Conservation (phyloP, 2,888 invertebrate species). For the Caenorhabditis sp. region DNA sequence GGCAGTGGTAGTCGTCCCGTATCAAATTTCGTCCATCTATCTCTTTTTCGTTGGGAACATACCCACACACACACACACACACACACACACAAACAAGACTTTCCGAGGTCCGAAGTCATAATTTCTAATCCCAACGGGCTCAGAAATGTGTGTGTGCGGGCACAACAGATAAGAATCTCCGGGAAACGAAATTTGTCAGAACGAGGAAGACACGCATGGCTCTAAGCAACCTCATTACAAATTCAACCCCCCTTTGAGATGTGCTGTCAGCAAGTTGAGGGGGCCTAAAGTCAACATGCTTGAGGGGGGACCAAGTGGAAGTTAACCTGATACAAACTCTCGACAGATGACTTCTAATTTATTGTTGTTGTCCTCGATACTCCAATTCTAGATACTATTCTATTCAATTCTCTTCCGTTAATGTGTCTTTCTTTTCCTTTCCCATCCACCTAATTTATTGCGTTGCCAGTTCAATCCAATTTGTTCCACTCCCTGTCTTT, state of each 20-base stretch:
- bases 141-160: background rate
- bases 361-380: slow-evolving; percentile 29
- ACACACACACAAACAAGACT: slow-evolving; percentile 1
- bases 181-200: slow-evolving; percentile 23
- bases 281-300: background rate
- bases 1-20: too few relatives aligned
- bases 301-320: too few relatives aligned
- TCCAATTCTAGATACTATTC: background rate
- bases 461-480: slow-evolving; percentile 6
- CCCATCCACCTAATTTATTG: slow-evolving; percentile 10
- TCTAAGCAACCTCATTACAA: slow-evolving; percentile 21
- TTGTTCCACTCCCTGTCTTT: background rate
- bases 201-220: background rate
- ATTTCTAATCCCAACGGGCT: slow-evolving; percentile 32
- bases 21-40: slow-evolving; percentile 47
- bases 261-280: background rate
- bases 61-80: background rate
- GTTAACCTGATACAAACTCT: too few relatives aligned
- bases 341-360: slow-evolving; percentile 41
- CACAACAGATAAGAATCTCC: slow-evolving; percentile 29
- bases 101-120: slow-evolving; percentile 17
- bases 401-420: background rate
- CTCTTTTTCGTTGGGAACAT: background rate
- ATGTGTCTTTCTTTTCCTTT: slow-evolving; percentile 16
- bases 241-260: slow-evolving; percentile 24